These are phyloP conservation scores for Lineus longissimus DNA, from an alignment of 1,140 invertebrate genomes.

Conservation along the genomic window DNA sequence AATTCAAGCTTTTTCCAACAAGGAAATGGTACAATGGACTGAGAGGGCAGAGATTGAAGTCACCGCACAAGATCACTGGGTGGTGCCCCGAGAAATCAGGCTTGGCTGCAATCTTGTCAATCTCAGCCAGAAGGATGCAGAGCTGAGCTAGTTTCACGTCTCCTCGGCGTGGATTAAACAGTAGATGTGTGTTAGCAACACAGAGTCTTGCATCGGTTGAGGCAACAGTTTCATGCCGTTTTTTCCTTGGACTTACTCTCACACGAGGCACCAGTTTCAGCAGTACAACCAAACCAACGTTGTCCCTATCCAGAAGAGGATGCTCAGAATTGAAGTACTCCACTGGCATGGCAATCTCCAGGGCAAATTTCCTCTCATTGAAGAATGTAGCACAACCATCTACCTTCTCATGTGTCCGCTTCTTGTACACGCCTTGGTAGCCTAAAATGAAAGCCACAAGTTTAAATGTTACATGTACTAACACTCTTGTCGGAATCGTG, in stretches of 20 bases:
- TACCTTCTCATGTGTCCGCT: conserved; percentile 64
- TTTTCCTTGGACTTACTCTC: conserved; percentile 9
- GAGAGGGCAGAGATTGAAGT: conserved; percentile 78
- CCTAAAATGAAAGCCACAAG: conserved; percentile 48
- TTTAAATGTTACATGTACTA: too few species aligned
- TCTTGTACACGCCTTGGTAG: conserved; percentile 68
- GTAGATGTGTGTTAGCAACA: conserved; percentile 88
- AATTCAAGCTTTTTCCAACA: conserved; percentile 63
- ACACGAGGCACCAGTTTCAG: conserved; percentile 53
- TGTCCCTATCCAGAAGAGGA: conserved; percentile 73
- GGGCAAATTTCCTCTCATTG: conserved; percentile 61
- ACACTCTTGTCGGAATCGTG: too few species aligned
- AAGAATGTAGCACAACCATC: conserved; percentile 86
- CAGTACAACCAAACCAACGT: conserved; percentile 78
- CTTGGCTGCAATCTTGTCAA: conserved; percentile 58
- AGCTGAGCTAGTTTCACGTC: conserved; percentile 84
- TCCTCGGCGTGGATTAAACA: conserved; percentile 83
- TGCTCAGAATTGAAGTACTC: conserved; percentile 59
- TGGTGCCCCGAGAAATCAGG: conserved; percentile 54
- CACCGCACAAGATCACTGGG: conserved; percentile 81
- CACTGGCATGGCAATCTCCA: conserved; percentile 60
- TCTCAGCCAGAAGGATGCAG: conserved; percentile 72
- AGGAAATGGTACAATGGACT: conserved; percentile 72
- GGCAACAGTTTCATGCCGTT: conserved; percentile 44
- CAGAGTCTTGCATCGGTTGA: conserved; percentile 58